These are phyloP conservation scores for Drosophila meridionalis DNA, from an alignment of 2,888 invertebrate species.

Conservation along the genomic window DNA sequence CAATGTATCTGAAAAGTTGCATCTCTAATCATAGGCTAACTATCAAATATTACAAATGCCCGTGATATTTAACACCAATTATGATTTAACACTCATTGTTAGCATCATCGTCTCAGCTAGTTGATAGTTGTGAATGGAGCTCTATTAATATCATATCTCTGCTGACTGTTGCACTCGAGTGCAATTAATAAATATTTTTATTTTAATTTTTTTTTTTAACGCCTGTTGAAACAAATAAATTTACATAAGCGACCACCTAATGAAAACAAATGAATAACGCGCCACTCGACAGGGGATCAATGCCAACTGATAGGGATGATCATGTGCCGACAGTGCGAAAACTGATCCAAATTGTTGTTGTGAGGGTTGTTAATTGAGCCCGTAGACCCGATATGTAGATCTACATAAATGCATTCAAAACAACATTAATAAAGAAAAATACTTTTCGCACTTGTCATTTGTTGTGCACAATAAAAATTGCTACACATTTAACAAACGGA, in stretches of 20 bases:
- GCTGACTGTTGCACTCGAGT: conserved; percentile 40
- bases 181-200: conserved; percentile 41
- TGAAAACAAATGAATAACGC: conserved; percentile 54
- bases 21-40: not conserved
- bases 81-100: conserved; percentile 29
- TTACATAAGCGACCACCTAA: conserved; percentile 63
- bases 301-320: conserved; percentile 46
- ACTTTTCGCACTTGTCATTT: conserved; percentile 34
- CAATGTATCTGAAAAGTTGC: not conserved
- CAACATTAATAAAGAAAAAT: conserved; percentile 42
- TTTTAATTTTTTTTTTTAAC: conserved; percentile 3
- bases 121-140: conserved; percentile 24
- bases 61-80: conserved; percentile 36
- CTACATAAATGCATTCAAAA: conserved; percentile 17
- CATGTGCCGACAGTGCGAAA: conserved; percentile 34
- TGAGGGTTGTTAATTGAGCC: conserved; percentile 53
- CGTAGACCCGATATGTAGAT: conserved; percentile 19
- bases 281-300: conserved; percentile 40
- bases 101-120: conserved; percentile 18
- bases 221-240: conserved; percentile 66
- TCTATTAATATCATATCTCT: conserved; percentile 54
- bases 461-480: conserved; percentile 30
- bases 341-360: conserved; percentile 50
- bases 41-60: conserved; percentile 4
- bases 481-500: conserved; percentile 1